A percentile compares a stretch with the other conserved stretches of the same genome.
Evolutionary conservation across 2,113 vertebrate genomes (phyloP).

Genomic region (Tylochromis polylepis): DNA sequence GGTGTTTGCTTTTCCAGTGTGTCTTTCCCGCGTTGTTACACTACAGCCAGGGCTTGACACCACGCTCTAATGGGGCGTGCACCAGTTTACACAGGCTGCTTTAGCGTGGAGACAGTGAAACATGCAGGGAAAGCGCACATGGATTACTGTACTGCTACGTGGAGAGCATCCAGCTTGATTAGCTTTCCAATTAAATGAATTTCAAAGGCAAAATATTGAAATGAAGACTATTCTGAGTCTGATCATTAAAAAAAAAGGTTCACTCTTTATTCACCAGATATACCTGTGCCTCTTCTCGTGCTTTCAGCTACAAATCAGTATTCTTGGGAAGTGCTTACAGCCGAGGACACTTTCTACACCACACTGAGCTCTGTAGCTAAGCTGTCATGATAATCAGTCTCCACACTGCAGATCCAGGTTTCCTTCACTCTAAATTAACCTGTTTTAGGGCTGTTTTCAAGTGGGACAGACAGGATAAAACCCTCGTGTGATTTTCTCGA

Average conservation of each 20-base stretch:
- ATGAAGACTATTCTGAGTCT: background rate
- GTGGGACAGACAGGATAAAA: background rate
- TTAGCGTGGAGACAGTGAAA: background rate
- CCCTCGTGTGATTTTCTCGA: background rate
- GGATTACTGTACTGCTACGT: background rate
- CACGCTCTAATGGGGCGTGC: slow-evolving; percentile 50
- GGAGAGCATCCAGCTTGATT: background rate
- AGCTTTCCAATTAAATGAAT: background rate
- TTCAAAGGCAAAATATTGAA: background rate
- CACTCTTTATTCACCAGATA: background rate
- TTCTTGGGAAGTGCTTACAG: slow-evolving; percentile 7
- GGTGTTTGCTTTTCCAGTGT: background rate
- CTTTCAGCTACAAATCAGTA: background rate
- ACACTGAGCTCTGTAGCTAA: background rate
- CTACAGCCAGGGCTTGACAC: slow-evolving; percentile 16
- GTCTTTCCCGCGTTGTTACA: slow-evolving; percentile 15
- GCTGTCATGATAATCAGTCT: slow-evolving; percentile 3
- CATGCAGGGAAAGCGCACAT: background rate
- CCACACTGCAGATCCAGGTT: background rate
- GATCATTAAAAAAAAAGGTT: background rate
- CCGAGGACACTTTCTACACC: slow-evolving; percentile 12
- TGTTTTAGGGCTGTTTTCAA: background rate
- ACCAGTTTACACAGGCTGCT: slow-evolving; percentile 22
- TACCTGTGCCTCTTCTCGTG: background rate
- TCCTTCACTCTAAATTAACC: background rate